Conservation (phyloP, 1,140 invertebrate genomes). For the Saccostrea cuccullata region DNA sequence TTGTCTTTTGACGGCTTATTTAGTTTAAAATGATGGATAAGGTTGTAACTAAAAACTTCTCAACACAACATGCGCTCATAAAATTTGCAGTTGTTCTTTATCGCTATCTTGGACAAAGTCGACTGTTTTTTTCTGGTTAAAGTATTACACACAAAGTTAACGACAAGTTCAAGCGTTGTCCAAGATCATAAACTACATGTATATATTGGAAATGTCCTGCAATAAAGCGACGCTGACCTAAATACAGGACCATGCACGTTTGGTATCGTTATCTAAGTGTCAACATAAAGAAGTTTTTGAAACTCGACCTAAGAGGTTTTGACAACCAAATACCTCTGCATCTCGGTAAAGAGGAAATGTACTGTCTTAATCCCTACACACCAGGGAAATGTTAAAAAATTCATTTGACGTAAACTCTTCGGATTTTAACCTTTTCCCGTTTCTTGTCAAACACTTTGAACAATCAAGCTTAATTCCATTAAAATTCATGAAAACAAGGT, state of each 20-base stretch:
- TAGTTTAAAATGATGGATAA: no score
- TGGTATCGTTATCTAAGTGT: not conserved
- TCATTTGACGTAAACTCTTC: not conserved
- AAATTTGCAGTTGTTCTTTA: not conserved
- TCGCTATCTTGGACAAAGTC: not conserved
- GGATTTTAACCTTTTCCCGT: not conserved
- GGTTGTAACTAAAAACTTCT: no score
- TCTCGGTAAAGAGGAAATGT: not conserved
- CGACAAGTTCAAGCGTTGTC: not conserved
- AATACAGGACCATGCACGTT: slow-evolving; percentile 8
- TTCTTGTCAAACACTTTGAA: not conserved
- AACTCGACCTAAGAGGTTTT: not conserved
- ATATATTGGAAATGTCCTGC: not conserved
- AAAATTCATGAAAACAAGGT: not conserved
- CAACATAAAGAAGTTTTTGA: slow-evolving; percentile 28
- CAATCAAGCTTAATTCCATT: not conserved
- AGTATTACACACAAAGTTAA: not conserved
- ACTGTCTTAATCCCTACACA: no score
- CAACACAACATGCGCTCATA: no score
- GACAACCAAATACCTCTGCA: not conserved
- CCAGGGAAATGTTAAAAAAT: no score
- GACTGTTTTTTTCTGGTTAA: not conserved
- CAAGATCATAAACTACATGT: not conserved
- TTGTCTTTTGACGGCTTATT: no score
- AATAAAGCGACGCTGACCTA: not conserved